Evolutionary conservation across 2,113 vertebrate genomes (phyloP).

Genomic region (Dissostichus mawsoni): DNA sequence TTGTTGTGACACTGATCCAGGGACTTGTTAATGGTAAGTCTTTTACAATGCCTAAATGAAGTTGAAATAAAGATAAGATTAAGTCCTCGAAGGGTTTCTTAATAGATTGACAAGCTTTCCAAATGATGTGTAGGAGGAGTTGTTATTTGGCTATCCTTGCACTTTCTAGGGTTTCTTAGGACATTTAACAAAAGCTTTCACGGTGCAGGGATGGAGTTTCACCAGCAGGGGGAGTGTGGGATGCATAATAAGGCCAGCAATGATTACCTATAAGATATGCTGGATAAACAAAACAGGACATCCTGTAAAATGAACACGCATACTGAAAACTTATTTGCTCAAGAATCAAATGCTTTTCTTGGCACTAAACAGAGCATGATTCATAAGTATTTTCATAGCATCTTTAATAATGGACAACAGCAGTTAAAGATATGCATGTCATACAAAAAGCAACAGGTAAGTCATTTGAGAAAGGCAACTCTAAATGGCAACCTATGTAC

Average conservation of each 20-base stretch:
- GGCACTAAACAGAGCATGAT: neutral
- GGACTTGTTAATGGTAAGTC: neutral
- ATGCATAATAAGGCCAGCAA: neutral
- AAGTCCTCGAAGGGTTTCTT: neutral
- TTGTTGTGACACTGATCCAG: neutral
- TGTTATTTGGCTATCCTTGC: neutral
- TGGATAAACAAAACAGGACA: neutral
- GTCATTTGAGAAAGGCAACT: conserved; percentile 1
- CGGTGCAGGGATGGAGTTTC: conserved; percentile 17
- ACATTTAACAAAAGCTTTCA: neutral
- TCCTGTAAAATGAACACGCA: neutral
- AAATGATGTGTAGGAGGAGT: neutral
- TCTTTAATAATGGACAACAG: neutral
- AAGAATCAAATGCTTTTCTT: neutral
- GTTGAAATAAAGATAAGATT: conserved; percentile 1
- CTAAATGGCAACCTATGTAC: neutral
- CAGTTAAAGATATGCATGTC: too few species aligned
- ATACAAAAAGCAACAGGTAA: too few species aligned
- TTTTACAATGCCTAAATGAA: neutral
- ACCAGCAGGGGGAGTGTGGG: conserved; percentile 48
- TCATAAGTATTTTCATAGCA: neutral
- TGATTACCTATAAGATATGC: neutral
- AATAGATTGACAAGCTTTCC: neutral
- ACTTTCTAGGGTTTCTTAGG: neutral
- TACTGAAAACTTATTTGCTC: neutral